Evolutionary conservation across 2,113 vertebrate species (phyloP).

Genomic region (Sinocyclocheilus anophthalmus): DNA sequence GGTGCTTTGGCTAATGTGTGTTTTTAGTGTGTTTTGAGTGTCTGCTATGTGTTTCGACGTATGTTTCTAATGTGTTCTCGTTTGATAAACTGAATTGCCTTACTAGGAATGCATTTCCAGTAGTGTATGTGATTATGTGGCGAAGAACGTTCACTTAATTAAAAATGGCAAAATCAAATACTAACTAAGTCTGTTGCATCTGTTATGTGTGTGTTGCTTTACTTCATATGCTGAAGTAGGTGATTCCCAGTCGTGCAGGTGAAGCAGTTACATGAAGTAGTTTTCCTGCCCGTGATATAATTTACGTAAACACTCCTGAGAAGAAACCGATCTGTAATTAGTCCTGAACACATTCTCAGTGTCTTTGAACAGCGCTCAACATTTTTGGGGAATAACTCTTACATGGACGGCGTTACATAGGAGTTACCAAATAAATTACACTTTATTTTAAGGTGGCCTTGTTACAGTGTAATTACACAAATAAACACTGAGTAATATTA

Average conservation of each 20-base stretch:
- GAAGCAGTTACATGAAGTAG: conserved; percentile 82
- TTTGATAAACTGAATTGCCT: not conserved
- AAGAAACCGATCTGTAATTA: not conserved
- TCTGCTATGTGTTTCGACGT: not conserved
- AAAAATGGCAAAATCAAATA: too few relatives aligned
- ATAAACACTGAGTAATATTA: too few relatives aligned
- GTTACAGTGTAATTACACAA: too few relatives aligned
- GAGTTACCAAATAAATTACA: too few relatives aligned
- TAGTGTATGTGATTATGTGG: not conserved
- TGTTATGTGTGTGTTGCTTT: conserved; percentile 33
- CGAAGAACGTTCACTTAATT: not conserved
- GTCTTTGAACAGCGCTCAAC: not conserved
- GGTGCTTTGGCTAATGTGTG: too few relatives aligned
- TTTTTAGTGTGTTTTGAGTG: too few relatives aligned
- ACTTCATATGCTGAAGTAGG: conserved; percentile 88
- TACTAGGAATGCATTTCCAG: not conserved
- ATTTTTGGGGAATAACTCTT: too few relatives aligned
- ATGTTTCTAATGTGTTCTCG: not conserved
- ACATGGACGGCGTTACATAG: too few relatives aligned
- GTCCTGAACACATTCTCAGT: not conserved
- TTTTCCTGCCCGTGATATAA: conserved; percentile 82
- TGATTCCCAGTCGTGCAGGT: conserved; percentile 85
- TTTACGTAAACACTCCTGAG: conserved; percentile 93
- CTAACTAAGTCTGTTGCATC: too few relatives aligned
- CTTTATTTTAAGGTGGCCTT: too few relatives aligned